Conservation (phyloP, 1,140 invertebrate genomes). For the Yoshiicerus persimilis region DNA sequence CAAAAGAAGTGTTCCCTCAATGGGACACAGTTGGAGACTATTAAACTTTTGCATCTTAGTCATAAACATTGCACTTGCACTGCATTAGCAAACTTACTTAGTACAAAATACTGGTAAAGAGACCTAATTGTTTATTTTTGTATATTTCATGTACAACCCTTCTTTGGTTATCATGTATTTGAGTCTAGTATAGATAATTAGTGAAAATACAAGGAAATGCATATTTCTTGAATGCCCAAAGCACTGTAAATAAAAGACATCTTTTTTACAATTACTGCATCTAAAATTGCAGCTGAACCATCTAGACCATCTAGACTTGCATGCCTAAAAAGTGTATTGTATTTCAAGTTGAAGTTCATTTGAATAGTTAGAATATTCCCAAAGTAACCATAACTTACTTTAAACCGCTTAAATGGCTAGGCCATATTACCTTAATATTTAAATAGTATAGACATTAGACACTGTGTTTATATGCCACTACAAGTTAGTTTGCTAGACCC, state of each 20-base stretch:
- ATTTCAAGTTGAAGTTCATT: not conserved
- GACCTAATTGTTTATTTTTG: not conserved
- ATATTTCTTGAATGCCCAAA: not conserved
- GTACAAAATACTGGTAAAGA: too few species aligned
- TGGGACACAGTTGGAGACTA: not conserved
- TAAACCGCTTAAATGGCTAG: not conserved
- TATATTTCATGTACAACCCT: not conserved
- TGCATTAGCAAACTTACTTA: too few species aligned
- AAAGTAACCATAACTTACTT: not conserved
- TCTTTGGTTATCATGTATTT: not conserved
- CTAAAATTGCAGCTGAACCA: too few species aligned
- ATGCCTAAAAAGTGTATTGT: not conserved
- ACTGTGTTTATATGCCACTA: not conserved
- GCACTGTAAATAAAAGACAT: too few species aligned
- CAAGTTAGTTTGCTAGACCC: too few species aligned
- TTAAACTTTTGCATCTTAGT: too few species aligned
- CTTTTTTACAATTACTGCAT: too few species aligned
- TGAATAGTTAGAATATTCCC: not conserved
- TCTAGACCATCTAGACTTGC: too few species aligned
- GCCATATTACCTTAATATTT: not conserved
- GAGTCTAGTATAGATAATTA: not conserved
- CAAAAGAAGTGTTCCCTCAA: not conserved
- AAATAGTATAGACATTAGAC: not conserved
- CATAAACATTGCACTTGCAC: too few species aligned
- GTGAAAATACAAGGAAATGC: not conserved